phyloP scores from a whole-genome alignment of 2,888 invertebrate species.

The Trissonchulus latispiculum region DNA sequence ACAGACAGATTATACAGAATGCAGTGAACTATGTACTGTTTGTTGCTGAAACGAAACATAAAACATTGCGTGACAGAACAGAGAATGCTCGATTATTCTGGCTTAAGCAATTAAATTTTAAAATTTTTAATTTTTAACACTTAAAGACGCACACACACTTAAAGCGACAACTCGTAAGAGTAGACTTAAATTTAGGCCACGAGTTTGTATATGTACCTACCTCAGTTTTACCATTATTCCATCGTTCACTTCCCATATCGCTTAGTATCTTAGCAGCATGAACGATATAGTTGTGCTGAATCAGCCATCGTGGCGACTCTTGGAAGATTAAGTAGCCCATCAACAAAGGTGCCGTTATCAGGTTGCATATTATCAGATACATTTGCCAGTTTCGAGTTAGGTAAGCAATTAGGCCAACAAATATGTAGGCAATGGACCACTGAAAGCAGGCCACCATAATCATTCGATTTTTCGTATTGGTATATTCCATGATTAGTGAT shows the following conservation, averaged over 20 bases:
- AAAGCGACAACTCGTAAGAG: no score
- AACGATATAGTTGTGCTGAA: neutral
- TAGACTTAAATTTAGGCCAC: no score
- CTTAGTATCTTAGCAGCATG: conserved; percentile 1
- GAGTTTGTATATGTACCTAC: no score
- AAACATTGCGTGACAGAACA: no score
- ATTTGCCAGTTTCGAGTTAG: conserved; percentile 15
- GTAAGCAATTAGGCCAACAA: conserved; percentile 14
- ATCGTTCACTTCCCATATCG: neutral
- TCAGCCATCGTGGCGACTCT: conserved; percentile 14
- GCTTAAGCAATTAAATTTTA: no score
- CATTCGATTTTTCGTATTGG: conserved; percentile 6
- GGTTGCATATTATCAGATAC: conserved; percentile 16
- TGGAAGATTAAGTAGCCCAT: conserved; percentile 6
- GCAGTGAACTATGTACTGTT: no score
- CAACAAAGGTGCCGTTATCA: conserved; percentile 3
- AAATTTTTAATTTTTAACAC: no score
- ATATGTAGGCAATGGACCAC: neutral
- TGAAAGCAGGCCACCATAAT: conserved; percentile 4
- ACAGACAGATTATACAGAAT: no score
- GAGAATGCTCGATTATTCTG: no score
- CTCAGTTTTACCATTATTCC: no score
- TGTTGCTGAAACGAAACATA: no score
- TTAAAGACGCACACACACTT: no score
- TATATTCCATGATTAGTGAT: conserved; percentile 9